phyloP scores from a whole-genome alignment of 2,797 vertebrate genomes.

The Threskiornis aethiopicus region DNA sequence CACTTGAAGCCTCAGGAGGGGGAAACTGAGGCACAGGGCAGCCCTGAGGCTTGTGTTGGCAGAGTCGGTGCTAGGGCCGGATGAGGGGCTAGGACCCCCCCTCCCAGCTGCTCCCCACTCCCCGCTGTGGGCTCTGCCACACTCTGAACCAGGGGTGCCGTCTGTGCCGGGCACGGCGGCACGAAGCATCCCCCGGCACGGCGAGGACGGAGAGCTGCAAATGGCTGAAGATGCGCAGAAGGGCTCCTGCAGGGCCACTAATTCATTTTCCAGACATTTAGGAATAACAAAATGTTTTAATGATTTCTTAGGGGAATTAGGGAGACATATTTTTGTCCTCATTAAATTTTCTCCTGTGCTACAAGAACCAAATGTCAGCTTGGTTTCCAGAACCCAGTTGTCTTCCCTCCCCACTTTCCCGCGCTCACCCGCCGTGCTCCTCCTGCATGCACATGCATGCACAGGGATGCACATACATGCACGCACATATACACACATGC shows the following conservation, averaged over 20 bases:
- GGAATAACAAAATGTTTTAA: slow-evolving; percentile 81
- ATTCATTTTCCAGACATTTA: slow-evolving; percentile 80
- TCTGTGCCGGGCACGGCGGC: fast-evolving
- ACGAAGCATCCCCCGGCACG: neutral
- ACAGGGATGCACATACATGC: neutral
- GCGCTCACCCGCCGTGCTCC: fast-evolving
- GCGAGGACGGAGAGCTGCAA: slow-evolving; percentile 1
- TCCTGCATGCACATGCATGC: neutral
- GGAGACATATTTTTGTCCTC: slow-evolving; percentile 76
- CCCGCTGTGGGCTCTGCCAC: fast-evolving
- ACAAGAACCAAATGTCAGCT: slow-evolving; percentile 74
- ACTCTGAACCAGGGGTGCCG: neutral
- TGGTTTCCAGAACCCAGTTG: slow-evolving; percentile 47
- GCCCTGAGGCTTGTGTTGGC: neutral
- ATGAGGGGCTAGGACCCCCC: neutral
- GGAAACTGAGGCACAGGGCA: neutral
- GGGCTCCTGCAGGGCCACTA: slow-evolving; percentile 72
- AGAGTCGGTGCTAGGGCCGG: fast-evolving
- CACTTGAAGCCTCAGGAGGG: neutral
- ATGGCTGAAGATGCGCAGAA: slow-evolving; percentile 33
- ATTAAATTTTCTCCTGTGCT: slow-evolving; percentile 74
- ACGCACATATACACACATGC: neutral
- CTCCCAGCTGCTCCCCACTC: neutral
- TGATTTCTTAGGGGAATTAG: slow-evolving; percentile 79
- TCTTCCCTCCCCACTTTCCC: neutral